Evolutionary conservation across 2,888 invertebrate genomes (phyloP), one percentile per base, ranked within the genome.

Genomic region (Pharmacophagus antenor): DNA sequence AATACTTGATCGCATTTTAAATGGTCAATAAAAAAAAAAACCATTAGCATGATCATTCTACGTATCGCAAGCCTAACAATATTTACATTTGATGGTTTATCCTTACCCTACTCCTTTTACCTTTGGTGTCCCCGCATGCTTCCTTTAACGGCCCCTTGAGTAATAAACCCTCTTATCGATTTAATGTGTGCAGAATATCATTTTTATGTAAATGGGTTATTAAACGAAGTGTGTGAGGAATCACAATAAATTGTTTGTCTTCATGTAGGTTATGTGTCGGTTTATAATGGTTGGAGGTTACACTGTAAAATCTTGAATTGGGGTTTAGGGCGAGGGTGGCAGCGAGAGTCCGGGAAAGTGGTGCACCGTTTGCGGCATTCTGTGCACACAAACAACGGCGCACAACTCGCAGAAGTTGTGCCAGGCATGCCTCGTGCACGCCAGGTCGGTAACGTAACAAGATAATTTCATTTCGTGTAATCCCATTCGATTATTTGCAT

Each of bases 371-470:
- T 91, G 91, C 88, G 88, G 91, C 79, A 91, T 91, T 76, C 85
- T 82, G 74, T 91, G 91, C 84, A 80, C 84, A 76, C 87, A 85
- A 78, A 90, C 85, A 73, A 90, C 90, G 78, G 76, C 82, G 71
- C 88, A 89, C 85, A 89, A 90, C 81, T 84, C 90, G 71, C 91
- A 91, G 74, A 89, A 85, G 84, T 82, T 91, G 81, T 91, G 91
- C 74, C 91, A 89, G 88, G 89, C 91, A 78, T 91, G 91, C 89
- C 89, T 91, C 85, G 89, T 88, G 89, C 91, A 91, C 88, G 89
- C 90, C 90, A 91, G 91, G 91, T 91, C 89, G 88, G 91, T 91
- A 91, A 75, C 73, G 58, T 59, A 59, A 69, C 66, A 69, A 56
- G 70, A 59, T 44, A 47, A 53, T 62, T 66, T 55, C 31, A 61